These are phyloP conservation scores for Listrodromus nycthemerus DNA, from an alignment of 2,888 invertebrate genomes.

Conservation along the genomic window DNA sequence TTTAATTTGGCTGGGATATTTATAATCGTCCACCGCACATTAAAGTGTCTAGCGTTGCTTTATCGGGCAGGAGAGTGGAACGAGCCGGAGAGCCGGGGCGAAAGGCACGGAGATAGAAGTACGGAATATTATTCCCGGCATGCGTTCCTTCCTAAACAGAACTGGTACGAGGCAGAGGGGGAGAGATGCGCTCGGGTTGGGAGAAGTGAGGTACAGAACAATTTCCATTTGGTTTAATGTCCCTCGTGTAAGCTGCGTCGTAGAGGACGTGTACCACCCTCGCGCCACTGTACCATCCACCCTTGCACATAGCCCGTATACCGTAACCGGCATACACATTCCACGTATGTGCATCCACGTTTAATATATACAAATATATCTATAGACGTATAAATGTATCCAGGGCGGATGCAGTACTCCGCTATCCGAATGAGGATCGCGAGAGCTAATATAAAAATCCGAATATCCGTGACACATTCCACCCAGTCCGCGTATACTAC, in stretches of 20 bases:
- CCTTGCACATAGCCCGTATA: constrained; percentile 25
- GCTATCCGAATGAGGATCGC: constrained; percentile 57
- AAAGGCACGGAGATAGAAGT: constrained; percentile 17
- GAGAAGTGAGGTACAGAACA: constrained; percentile 53
- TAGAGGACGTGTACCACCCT: constrained; percentile 62
- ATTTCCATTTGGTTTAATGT: constrained; percentile 70
- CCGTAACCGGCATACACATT: constrained; percentile 10
- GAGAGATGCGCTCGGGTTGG: constrained; percentile 37
- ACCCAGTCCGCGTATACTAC: neutral
- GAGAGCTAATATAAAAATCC: constrained; percentile 61
- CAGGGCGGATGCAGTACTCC: constrained; percentile 31
- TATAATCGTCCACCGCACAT: constrained; percentile 64
- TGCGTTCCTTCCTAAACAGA: constrained; percentile 67
- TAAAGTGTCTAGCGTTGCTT: constrained; percentile 66
- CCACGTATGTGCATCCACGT: neutral
- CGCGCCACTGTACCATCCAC: constrained; percentile 39
- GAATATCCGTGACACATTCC: constrained; percentile 48
- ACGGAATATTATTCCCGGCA: constrained; percentile 68
- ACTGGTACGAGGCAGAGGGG: constrained; percentile 34
- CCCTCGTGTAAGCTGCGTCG: constrained; percentile 68
- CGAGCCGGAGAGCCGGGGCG: constrained; percentile 25
- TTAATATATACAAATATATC: neutral
- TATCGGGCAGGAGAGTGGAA: constrained; percentile 45
- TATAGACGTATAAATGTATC: neutral
- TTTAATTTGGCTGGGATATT: constrained; percentile 70